Base-by-base conservation (phyloP, 2,113 vertebrate species). In the Pholis gunnellus region DNA sequence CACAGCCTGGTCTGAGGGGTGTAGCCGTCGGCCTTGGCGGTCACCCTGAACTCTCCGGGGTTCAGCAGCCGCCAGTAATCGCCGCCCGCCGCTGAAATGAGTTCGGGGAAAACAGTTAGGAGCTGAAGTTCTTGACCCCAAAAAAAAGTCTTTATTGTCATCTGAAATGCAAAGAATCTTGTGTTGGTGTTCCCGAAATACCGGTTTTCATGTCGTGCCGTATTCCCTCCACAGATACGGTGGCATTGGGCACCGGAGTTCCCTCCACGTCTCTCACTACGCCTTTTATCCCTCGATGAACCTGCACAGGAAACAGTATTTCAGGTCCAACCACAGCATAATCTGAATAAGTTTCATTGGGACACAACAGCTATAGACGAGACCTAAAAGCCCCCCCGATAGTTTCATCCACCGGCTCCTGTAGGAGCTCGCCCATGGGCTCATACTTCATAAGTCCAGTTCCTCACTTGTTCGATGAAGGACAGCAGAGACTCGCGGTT, bases 21-120 rank as follows among this genome's bases (percentile, higher is more conserved):
- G 90, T 96, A 96, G 77, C 97, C 97, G 5, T 97, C 96, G 0
- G 97, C 97, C 1, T 94, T 95, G 0, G 94, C 98, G 0, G 92
- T 97, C 64, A 99, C 98, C 0, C 94, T 95, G 93, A 99, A 99
- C 88, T 99, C 98, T 0, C 98, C 98, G 0, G 98, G 98, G 79
- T 99, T 99, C 90, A 99, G 89, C 92, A 99, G 96, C 46, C 98
- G 97, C 97, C 97, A 99, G 89, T 97, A 99, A 66, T 99, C 98
- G 0, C 98, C 98, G 0, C 94, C 89, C 0, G 79, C 87, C 48
- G 95, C 98, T 99, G 63, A 15, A 42, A 14, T 1, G 0, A 38
- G 59, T 5, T 18, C n/a, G 2, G 29, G 29, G 8, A 22, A 7
- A 36, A 20, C 1, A 17, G 13, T 60, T 13, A 42, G 56, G 22